Conservation (phyloP, 2,797 vertebrate genomes). For the Mionectes olivaceus region DNA sequence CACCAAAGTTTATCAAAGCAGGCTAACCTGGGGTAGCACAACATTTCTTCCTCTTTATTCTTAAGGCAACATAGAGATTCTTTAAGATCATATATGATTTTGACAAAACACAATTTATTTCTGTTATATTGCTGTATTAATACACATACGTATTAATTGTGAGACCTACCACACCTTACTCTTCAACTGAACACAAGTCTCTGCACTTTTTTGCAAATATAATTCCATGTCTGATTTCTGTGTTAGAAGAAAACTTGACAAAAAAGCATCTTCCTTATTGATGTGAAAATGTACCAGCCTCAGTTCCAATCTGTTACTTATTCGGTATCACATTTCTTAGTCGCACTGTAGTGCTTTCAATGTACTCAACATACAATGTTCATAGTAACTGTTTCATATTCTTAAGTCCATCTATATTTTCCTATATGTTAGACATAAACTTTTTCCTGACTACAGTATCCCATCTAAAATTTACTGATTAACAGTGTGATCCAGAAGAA, state of each 20-base stretch:
- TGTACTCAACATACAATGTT: background rate
- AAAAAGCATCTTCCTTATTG: background rate
- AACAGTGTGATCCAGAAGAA: background rate
- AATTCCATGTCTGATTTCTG: background rate
- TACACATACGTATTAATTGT: rapidly evolving
- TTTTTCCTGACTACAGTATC: background rate
- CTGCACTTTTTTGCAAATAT: background rate
- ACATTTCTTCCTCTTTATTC: background rate
- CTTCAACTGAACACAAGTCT: background rate
- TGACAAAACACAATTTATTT: background rate
- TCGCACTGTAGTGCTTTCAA: background rate
- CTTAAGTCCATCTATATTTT: background rate
- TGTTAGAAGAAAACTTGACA: background rate
- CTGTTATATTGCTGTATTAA: background rate
- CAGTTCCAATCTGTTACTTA: background rate
- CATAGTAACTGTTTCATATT: background rate
- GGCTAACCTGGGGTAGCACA: background rate
- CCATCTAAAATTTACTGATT: background rate
- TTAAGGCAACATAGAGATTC: background rate
- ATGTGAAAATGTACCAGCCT: background rate
- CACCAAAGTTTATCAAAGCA: background rate
- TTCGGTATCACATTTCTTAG: background rate
- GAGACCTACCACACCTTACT: background rate
- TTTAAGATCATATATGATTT: background rate
- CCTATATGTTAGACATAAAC: background rate